phyloP scores from a whole-genome alignment of 2,797 vertebrate species.

The Babyrousa celebensis region DNA sequence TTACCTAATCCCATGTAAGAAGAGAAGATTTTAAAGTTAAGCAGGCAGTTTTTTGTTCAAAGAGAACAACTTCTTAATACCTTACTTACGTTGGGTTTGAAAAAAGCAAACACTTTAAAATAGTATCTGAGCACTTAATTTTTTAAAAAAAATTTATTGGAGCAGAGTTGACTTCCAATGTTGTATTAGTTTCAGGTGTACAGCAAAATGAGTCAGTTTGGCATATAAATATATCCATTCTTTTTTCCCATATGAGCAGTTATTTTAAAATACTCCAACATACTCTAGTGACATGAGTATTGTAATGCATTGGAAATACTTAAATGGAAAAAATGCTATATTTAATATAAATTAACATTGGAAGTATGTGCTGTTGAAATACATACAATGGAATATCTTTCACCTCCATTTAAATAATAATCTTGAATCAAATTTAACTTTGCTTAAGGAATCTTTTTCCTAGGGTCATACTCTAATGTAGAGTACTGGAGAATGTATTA shows the following conservation, averaged over 20 bases:
- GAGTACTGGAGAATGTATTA: background rate
- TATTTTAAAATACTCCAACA: slow-evolving; percentile 70
- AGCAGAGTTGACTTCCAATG: no score
- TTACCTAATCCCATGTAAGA: slow-evolving; percentile 86
- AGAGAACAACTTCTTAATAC: slow-evolving; percentile 81
- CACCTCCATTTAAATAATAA: slow-evolving; percentile 16
- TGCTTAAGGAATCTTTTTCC: background rate
- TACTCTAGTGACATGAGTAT: slow-evolving; percentile 1
- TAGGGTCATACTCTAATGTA: background rate
- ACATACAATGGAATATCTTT: background rate
- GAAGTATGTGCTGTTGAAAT: slow-evolving; percentile 43
- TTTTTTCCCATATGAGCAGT: background rate
- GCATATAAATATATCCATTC: no score
- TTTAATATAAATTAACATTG: background rate
- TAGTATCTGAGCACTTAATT: slow-evolving; percentile 64
- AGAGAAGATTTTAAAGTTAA: slow-evolving; percentile 87
- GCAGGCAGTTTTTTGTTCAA: slow-evolving; percentile 74
- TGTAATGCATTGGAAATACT: background rate
- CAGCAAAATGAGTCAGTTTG: no score
- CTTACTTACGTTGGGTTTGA: slow-evolving; percentile 67
- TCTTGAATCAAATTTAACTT: slow-evolving; percentile 14
- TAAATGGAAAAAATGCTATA: background rate
- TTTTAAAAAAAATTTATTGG: background rate
- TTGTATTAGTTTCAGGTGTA: no score
- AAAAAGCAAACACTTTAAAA: slow-evolving; percentile 74